These are phyloP conservation scores for Napeogenes inachia DNA, from an alignment of 2,888 invertebrate genomes.

Conservation along the genomic window DNA sequence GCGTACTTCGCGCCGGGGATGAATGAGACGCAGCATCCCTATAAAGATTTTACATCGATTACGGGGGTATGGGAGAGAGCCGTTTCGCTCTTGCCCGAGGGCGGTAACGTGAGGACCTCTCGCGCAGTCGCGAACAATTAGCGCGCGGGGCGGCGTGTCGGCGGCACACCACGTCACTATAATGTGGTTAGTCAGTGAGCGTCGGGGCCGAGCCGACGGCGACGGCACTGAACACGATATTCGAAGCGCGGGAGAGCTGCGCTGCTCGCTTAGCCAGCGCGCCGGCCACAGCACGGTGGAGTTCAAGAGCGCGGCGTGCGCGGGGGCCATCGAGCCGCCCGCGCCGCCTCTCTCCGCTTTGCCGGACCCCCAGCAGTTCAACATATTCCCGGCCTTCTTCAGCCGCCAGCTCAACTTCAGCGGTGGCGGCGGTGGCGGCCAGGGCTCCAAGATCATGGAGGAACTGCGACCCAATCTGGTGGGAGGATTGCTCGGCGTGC, in stretches of 20 bases:
- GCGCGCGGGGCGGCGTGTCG: conserved; percentile 66
- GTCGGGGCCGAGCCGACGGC: conserved; percentile 78
- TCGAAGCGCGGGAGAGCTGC: conserved; percentile 64
- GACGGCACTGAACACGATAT: conserved; percentile 65
- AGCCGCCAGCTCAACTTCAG: conserved; percentile 92
- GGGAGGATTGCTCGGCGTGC: conserved; percentile 86
- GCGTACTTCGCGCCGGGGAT: conserved; percentile 40
- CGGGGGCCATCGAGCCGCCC: conserved; percentile 74
- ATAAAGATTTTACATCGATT: conserved; percentile 71
- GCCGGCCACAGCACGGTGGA: conserved; percentile 86
- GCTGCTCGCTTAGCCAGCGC: conserved; percentile 70
- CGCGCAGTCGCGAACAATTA: conserved; percentile 77
- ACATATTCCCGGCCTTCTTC: conserved; percentile 94
- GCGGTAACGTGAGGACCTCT: conserved; percentile 60
- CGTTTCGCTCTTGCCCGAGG: conserved; percentile 66
- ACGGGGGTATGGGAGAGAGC: conserved; percentile 62
- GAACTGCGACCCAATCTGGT: conserved; percentile 89
- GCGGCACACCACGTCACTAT: conserved; percentile 73
- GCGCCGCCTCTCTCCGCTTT: conserved; percentile 77
- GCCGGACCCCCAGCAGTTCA: conserved; percentile 88
- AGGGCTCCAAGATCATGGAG: conserved; percentile 89
- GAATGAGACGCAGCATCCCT: conserved; percentile 70
- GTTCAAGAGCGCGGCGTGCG: conserved; percentile 88
- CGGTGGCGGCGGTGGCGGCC: conserved; percentile 81
- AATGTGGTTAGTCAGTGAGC: conserved; percentile 82